Evolutionary conservation across 2,113 vertebrate species (phyloP).

Genomic region (Empidonax alnorum): DNA sequence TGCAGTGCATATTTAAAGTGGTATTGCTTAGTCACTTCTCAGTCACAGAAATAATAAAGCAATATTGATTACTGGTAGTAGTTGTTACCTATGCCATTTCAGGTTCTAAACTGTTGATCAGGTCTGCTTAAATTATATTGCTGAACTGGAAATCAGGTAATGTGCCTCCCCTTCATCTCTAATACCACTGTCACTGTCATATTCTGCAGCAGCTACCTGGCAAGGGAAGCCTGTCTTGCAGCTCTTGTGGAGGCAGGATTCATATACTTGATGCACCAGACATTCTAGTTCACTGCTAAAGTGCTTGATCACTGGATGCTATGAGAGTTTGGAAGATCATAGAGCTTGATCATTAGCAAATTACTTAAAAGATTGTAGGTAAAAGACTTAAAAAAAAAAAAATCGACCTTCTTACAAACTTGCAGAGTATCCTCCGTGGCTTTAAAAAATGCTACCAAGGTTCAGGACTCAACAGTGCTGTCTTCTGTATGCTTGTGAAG

Average conservation of each 20-base stretch:
- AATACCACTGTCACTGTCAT: background rate
- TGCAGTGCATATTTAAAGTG: background rate
- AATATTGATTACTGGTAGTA: background rate
- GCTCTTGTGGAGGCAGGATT: background rate
- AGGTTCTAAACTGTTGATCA: background rate
- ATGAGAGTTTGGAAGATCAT: background rate
- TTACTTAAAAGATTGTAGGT: background rate
- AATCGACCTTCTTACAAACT: background rate
- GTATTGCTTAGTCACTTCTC: background rate
- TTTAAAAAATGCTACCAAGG: background rate
- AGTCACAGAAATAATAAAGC: background rate
- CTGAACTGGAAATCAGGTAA: background rate
- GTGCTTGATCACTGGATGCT: background rate
- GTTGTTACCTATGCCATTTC: background rate
- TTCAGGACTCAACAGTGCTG: background rate
- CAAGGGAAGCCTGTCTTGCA: background rate
- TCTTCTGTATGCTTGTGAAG: background rate
- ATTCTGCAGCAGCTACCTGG: background rate
- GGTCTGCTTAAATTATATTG: background rate
- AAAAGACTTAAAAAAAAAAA: background rate
- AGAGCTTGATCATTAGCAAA: background rate
- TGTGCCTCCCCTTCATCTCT: background rate
- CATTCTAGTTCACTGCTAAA: background rate
- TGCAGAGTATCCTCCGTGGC: background rate
- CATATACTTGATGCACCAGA: background rate